Base-by-base conservation (phyloP, 2,113 vertebrate genomes). In the Corynorhinus townsendii region DNA sequence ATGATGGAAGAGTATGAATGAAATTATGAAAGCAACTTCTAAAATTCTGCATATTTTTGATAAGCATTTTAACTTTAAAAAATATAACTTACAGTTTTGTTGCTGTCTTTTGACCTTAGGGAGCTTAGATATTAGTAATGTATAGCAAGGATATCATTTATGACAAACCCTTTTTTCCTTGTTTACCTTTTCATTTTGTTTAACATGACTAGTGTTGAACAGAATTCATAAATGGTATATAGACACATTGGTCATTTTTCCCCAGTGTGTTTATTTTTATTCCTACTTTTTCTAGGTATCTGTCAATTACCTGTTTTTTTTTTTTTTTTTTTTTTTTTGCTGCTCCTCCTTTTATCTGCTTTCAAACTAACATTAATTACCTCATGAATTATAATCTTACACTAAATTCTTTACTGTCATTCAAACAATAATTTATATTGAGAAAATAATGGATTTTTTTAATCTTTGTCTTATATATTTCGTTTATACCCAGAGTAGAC, bases 301-400 rank as follows among this genome's bases (percentile, higher is more conserved):
- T 83, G 15, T 38, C 77, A 87, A 90, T 92, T 90, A 49, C 30
- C 45, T 69, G 5, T 76, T 30, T 30, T 6, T 71, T 38, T 45
- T 66, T 90, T 77, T 87, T 77, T n/a, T 76, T 30, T 30, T 6
- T 71, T 38, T 45, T 66, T 90, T 77, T 87, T 77, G n/a, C n/a
- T 76, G 14, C 19, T 15, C 7, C 9, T 89, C 28, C 20, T 17
- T 17, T 19, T 20, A 33, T 86, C 38, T 93, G 9, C 71, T 30
- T 81, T 95, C 69, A 54, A 93, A 91, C 4, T 85, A 84, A 95
- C 84, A 85, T 93, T 81, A 89, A 84, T 82, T 86, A 87, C 30
- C 47, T 72, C 15, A 68, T 89, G 52, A 89, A 8, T 92, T 84
- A 68, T 47, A 76, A 28, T 86, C 28, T 76, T 81, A 84, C 9